Evolutionary conservation across 1,140 invertebrate species (phyloP).

Genomic region (Bombyx mandarina): DNA sequence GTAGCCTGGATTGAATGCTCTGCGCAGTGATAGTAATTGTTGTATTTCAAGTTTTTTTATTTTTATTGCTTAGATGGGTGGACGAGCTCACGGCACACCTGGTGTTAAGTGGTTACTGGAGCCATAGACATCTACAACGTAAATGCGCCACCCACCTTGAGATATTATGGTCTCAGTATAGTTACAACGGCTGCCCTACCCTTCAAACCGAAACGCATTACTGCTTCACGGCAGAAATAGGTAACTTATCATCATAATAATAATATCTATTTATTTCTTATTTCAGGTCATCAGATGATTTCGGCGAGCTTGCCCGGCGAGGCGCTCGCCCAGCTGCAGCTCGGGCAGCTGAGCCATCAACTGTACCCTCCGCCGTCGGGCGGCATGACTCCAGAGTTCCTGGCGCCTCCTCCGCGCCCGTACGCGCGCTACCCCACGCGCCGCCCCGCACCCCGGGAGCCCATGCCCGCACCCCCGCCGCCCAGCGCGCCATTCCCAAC

Average conservation of each 20-base stretch:
- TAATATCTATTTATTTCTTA: not conserved
- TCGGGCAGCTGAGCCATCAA: conserved; percentile 50
- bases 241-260: not conserved
- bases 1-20: no score
- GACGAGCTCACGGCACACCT: no score
- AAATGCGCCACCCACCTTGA: no score
- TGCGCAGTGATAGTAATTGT: no score
- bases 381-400: conserved; percentile 64
- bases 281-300: conserved; percentile 65
- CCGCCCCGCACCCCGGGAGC: conserved; percentile 33
- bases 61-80: no score
- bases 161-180: no score
- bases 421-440: conserved; percentile 56
- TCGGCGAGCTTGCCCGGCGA: conserved; percentile 68
- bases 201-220: no score
- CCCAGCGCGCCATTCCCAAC: conserved; percentile 39
- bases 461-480: conserved; percentile 30
- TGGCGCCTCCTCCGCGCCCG: conserved; percentile 60
- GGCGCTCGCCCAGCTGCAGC: conserved; percentile 63
- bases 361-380: conserved; percentile 45
- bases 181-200: no score
- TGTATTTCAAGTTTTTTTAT: no score
- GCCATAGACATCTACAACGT: no score
- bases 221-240: no score
- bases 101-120: no score